Evolutionary conservation across 64 coral and sea anemone genomes (phyloP).

Genomic region (Montipora sp.): DNA sequence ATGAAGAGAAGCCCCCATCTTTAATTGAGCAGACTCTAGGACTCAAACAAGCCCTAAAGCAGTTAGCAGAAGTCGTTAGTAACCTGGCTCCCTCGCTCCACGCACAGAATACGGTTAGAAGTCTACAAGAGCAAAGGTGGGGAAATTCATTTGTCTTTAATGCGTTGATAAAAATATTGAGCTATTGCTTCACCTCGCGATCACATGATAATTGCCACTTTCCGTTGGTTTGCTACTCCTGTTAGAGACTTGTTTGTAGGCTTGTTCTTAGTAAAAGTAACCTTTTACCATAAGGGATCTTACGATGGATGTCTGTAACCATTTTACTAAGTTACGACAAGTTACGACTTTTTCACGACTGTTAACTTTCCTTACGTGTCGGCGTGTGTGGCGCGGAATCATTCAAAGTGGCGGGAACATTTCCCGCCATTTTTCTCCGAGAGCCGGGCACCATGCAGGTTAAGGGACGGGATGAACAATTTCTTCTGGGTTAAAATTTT

Average conservation of each 20-base stretch:
- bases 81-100: constrained; percentile 45
- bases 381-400: background rate
- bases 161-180: no score
- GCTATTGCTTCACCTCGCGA: no score
- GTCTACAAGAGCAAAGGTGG: constrained; percentile 73
- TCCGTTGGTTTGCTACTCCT: background rate
- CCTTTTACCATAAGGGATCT: background rate
- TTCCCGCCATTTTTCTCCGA: background rate
- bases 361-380: background rate
- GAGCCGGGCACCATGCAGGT: no score
- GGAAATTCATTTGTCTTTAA: no score
- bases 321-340: background rate
- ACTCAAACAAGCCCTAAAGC: constrained; percentile 67
- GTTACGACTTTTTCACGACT: background rate
- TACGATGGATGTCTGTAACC: background rate
- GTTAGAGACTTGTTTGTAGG: background rate
- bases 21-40: constrained; percentile 63
- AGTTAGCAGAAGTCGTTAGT: constrained; percentile 60
- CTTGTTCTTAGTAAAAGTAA: background rate
- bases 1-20: constrained; percentile 26
- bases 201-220: background rate
- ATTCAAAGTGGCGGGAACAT: background rate
- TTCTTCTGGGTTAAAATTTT: no score
- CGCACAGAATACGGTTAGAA: constrained; percentile 22
- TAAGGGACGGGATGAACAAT: no score